Base-by-base conservation (phyloP, 2,797 vertebrate species). In the Avahi laniger region DNA sequence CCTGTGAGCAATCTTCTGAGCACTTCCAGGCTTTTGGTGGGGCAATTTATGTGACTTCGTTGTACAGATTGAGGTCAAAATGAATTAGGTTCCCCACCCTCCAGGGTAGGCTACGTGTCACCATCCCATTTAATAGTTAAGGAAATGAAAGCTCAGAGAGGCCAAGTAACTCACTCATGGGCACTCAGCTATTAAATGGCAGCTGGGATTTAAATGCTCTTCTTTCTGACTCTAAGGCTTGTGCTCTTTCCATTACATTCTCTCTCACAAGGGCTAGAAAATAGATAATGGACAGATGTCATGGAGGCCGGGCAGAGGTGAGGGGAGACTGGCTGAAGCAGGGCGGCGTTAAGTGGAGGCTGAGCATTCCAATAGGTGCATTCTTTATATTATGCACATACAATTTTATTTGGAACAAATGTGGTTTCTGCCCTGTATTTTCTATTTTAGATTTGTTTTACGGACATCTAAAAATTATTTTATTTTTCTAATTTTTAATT, bases 341-440 rank as follows among this genome's bases (percentile, higher is more conserved):
- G 33, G 28, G 0, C 1, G 9, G 7, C 33, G 22, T 28, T 43
- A 28, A 35, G 18, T 43, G 2, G 54, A 7, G 15, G 0, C 57
- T 70, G 24, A 61, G 33, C 52, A 14, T 80, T 78, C 12, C 8
- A 7, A 75, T 18, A 33, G 50, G 35, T 73, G 41, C 43, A 46
- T 89, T 78, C 67, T 35, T 15, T 22, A 41, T 33, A 33, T 57
- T 57, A 57, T 57, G 18, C n/a, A 93, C 80, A 30, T 85, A 46
- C 13, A 73, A 84, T 84, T 84, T 35, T 84, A 20, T 93, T 95
- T 81, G 79, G 94, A 96, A 80, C 26, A n/a, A 92, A 43, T 75
- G 54, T 92, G 46, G 48, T 87, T 87, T 80, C 69, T 65, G 63
- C 35, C 38, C 24, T 59, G 30, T 35, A 48, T 10, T 52, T 89